phyloP scores from a whole-genome alignment of 2,113 vertebrate species.

The Heliornis fulica region DNA sequence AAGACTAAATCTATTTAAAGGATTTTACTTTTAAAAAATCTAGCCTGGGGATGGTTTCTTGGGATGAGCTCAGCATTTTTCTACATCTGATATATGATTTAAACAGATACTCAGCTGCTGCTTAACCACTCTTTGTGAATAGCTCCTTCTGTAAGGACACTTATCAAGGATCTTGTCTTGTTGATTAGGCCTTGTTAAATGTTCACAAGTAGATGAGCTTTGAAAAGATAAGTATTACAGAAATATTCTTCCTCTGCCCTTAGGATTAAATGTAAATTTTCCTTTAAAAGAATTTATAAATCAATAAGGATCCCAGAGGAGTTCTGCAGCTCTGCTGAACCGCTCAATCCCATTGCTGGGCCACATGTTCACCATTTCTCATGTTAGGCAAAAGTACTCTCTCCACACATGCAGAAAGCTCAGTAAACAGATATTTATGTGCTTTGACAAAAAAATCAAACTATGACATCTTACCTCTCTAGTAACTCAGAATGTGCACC shows the following conservation, averaged over 20 bases:
- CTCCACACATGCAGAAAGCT: background rate
- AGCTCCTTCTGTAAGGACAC: background rate
- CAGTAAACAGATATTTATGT: background rate
- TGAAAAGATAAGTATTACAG: background rate
- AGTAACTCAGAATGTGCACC: background rate
- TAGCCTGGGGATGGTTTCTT: background rate
- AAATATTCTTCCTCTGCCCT: background rate
- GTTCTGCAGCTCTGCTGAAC: background rate
- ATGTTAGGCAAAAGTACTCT: background rate
- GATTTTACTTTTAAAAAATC: background rate
- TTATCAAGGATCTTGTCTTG: slow-evolving; percentile 4
- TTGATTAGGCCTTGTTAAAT: slow-evolving; percentile 30
- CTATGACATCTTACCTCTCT: background rate
- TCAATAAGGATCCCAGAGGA: background rate
- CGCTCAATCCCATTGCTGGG: background rate
- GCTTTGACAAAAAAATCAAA: background rate
- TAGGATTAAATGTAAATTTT: background rate
- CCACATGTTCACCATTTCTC: background rate
- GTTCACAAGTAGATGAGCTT: background rate
- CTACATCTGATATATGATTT: background rate
- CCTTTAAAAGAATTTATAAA: background rate
- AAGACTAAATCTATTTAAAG: background rate
- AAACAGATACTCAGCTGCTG: slow-evolving; percentile 11
- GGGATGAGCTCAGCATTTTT: slow-evolving; percentile 1
- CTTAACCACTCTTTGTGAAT: background rate